A percentile compares a stretch with the other conserved stretches of the same genome.
phyloP scores from a whole-genome alignment of 2,113 vertebrate species.

The Brienomyrus longianalis region DNA sequence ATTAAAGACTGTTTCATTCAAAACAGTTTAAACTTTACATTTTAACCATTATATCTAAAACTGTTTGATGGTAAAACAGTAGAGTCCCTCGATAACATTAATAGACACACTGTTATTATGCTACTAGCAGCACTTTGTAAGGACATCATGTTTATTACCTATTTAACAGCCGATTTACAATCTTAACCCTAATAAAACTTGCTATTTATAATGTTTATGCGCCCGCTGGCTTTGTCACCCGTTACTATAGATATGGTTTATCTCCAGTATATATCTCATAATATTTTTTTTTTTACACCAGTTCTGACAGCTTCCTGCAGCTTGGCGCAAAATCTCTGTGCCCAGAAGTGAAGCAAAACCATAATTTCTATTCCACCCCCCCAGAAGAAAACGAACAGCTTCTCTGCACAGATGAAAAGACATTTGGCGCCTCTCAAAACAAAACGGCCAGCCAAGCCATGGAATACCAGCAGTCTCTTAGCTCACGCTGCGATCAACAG shows the following conservation, averaged over 20 bases:
- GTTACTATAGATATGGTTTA: neutral
- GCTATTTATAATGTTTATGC: neutral
- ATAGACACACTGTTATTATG: neutral
- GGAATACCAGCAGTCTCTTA: neutral
- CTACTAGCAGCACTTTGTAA: neutral
- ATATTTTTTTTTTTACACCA: neutral
- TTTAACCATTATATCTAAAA: neutral
- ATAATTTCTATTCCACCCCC: neutral
- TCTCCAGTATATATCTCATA: neutral
- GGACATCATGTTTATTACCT: neutral
- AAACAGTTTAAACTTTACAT: neutral
- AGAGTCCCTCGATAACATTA: neutral
- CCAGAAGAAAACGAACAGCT: neutral
- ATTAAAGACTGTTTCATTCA: neutral
- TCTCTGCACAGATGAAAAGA: conserved; percentile 2
- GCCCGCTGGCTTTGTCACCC: neutral
- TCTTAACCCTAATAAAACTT: neutral
- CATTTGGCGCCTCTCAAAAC: neutral
- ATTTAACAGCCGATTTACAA: neutral
- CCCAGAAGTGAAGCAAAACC: neutral
- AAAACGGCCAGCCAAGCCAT: neutral
- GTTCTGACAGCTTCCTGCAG: neutral
- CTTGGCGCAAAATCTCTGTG: neutral
- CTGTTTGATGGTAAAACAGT: neutral
- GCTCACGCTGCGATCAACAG: neutral